Conservation (phyloP, 2,113 vertebrate genomes). For the Rhinopomastus cyanomelas region DNA sequence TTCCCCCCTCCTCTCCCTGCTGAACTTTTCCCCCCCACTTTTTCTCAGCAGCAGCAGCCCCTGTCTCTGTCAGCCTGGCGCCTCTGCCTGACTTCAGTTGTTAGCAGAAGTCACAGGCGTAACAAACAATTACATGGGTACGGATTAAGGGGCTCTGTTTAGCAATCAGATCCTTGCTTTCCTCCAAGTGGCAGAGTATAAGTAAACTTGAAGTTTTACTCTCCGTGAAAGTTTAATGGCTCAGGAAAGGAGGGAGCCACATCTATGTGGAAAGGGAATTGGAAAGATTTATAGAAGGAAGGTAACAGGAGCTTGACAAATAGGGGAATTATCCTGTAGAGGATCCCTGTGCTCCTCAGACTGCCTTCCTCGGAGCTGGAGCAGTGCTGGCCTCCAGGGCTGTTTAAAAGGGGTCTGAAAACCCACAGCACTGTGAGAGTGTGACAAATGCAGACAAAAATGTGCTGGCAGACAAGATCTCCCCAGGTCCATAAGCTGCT, state of each 20-base stretch:
- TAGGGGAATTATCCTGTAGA: background rate
- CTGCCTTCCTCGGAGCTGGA: background rate
- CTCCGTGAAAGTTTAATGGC: background rate
- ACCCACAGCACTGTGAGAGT: fast-evolving
- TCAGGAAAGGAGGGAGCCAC: background rate
- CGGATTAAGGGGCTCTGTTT: background rate
- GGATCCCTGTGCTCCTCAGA: background rate
- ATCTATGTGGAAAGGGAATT: slow-evolving; percentile 2
- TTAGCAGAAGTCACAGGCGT: background rate
- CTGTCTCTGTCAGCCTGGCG: background rate
- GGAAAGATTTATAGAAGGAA: slow-evolving; percentile 48
- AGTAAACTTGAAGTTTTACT: background rate
- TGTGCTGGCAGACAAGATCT: background rate
- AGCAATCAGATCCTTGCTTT: slow-evolving; percentile 16
- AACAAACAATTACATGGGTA: slow-evolving; percentile 22
- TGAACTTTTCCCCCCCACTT: fast-evolving
- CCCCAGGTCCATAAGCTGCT: background rate
- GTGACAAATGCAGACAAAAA: background rate
- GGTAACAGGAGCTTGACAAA: slow-evolving; percentile 15
- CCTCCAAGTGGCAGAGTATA: background rate
- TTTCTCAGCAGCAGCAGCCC: slow-evolving; percentile 9
- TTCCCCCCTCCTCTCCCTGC: background rate
- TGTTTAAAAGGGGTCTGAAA: slow-evolving; percentile 9
- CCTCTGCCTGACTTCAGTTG: background rate
- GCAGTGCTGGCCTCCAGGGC: background rate